Percentiles rank a stretch among this genome's conserved stretches.
Evolutionary conservation across 2,113 vertebrate genomes (phyloP).

Genomic region (Heliornis fulica): DNA sequence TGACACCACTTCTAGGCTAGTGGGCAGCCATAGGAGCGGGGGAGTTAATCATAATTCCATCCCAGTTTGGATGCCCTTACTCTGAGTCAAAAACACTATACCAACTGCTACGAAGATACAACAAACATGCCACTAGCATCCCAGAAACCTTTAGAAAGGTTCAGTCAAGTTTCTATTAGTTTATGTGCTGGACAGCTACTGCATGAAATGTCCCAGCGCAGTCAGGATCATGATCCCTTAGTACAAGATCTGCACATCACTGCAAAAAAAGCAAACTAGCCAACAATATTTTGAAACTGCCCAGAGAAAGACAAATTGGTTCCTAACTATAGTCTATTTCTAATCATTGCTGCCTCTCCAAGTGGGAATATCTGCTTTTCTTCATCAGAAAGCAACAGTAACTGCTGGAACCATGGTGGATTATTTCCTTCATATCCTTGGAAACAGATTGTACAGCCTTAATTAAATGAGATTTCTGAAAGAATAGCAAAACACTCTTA

Average conservation of each 20-base stretch:
- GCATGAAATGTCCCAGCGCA: neutral
- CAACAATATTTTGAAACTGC: neutral
- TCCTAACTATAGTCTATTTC: neutral
- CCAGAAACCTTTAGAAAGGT: neutral
- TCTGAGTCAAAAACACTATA: neutral
- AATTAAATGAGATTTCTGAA: slow-evolving; percentile 50
- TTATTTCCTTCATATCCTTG: slow-evolving; percentile 51
- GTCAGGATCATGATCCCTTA: neutral
- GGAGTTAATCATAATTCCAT: neutral
- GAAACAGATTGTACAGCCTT: slow-evolving; percentile 44
- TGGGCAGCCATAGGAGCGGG: neutral
- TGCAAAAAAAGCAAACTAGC: neutral
- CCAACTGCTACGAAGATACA: neutral
- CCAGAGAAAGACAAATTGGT: neutral
- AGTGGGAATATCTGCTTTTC: slow-evolving; percentile 6
- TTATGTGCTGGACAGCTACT: neutral
- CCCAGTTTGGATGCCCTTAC: neutral
- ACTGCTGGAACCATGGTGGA: neutral
- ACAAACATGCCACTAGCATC: neutral
- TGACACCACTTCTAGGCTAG: neutral
- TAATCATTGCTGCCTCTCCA: neutral
- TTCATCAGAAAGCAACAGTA: slow-evolving; percentile 3
- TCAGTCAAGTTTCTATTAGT: neutral
- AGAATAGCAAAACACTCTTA: slow-evolving; percentile 22
- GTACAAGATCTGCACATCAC: neutral